Percentiles rank a stretch among this genome's conserved stretches.
Evolutionary conservation across 2,888 invertebrate genomes (phyloP).

Genomic region (Meganola albula): DNA sequence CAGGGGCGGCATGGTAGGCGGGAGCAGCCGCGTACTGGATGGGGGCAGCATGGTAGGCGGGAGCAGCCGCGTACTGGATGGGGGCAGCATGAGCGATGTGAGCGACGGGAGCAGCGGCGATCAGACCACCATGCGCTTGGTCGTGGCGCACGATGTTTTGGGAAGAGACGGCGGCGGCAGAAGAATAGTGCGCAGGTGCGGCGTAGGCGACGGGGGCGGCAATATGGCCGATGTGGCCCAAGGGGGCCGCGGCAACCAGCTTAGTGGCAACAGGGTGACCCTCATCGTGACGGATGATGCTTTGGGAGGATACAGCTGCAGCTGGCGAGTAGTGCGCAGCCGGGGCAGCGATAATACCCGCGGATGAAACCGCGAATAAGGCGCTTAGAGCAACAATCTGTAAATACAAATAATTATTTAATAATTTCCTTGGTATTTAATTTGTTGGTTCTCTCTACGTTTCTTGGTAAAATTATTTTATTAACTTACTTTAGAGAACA

Average conservation of each 20-base stretch:
- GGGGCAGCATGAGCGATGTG: slow-evolving; percentile 35
- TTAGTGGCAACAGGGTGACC: slow-evolving; percentile 29
- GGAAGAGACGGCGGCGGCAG: slow-evolving; percentile 44
- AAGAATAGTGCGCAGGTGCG: slow-evolving; percentile 31
- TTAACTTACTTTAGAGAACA: slow-evolving; percentile 63
- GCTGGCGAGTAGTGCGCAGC: slow-evolving; percentile 59
- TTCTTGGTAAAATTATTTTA: not conserved
- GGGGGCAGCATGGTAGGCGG: slow-evolving; percentile 28
- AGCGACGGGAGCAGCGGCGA: slow-evolving; percentile 30
- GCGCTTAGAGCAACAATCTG: slow-evolving; percentile 53
- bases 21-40: no score
- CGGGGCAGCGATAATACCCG: slow-evolving; percentile 51
- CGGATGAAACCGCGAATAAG: slow-evolving; percentile 53
- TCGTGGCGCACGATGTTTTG: slow-evolving; percentile 48
- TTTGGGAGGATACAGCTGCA: slow-evolving; percentile 61
- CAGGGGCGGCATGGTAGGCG: not conserved
- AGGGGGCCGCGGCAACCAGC: slow-evolving; percentile 35
- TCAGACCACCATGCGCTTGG: slow-evolving; percentile 28
- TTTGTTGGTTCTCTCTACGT: not conserved
- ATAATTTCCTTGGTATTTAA: not conserved
- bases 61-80: no score
- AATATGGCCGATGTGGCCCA: slow-evolving; percentile 28
- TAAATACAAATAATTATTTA: slow-evolving; percentile 12
- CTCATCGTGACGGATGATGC: slow-evolving; percentile 58
- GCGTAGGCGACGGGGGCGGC: slow-evolving; percentile 31